Conservation (phyloP, 2,888 invertebrate species). For the Yponomeuta malinellus region DNA sequence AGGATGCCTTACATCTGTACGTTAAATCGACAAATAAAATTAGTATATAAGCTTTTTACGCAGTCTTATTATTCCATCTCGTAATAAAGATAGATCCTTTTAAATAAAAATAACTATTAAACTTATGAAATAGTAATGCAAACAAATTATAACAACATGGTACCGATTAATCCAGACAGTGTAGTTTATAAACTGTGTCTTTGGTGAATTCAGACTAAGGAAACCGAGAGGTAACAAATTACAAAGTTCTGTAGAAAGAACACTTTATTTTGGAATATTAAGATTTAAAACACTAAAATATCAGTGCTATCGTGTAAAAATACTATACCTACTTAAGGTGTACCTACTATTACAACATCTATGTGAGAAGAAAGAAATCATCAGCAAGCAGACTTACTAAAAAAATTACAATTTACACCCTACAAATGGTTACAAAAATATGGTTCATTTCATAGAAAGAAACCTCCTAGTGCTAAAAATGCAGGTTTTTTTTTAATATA, state of each 20-base stretch:
- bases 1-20: conserved; percentile 72
- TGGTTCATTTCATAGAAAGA: conserved; percentile 20
- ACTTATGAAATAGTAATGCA: not conserved
- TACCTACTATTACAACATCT: not conserved
- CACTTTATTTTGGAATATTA: conserved; percentile 50
- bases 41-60: conserved; percentile 69
- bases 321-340: conserved; percentile 18
- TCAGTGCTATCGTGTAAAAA: conserved; percentile 49
- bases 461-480: not conserved
- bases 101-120: not conserved
- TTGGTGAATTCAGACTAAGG: not conserved
- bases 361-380: not conserved
- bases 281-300: conserved; percentile 38
- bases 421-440: conserved; percentile 23
- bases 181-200: not conserved
- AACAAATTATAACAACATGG: not conserved
- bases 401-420: not conserved
- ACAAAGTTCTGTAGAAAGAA: conserved; percentile 33
- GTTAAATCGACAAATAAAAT: conserved; percentile 74
- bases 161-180: not conserved
- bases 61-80: conserved; percentile 31
- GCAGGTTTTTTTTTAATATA: not conserved
- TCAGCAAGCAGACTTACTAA: not conserved
- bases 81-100: not conserved
- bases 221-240: conserved; percentile 4